phyloP scores from a whole-genome alignment of 35 echinoderm and acorn worm genomes.

The Diadema setosum region DNA sequence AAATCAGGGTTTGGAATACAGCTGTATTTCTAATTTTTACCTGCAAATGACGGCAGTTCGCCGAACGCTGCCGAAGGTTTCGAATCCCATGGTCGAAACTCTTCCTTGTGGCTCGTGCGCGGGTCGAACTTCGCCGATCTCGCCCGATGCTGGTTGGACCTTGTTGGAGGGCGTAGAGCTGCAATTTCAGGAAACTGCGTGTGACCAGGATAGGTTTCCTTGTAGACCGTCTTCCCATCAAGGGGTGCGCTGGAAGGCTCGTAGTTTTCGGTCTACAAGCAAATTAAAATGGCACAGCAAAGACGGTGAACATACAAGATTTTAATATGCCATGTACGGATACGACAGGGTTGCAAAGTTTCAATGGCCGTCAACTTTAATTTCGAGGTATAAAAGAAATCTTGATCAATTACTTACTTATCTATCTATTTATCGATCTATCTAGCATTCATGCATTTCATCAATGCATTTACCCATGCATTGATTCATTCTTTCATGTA shows the following conservation, averaged over 20 bases:
- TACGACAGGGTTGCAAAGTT: neutral
- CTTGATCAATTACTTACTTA: neutral
- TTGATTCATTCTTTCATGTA: too few relatives aligned
- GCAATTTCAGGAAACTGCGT: constrained; percentile 68
- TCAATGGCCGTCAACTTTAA: neutral
- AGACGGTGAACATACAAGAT: too few relatives aligned
- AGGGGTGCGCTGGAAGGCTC: constrained; percentile 60
- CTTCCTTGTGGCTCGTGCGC: constrained; percentile 82
- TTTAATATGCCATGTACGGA: neutral
- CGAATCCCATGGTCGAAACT: constrained; percentile 60
- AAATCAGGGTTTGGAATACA: too few relatives aligned
- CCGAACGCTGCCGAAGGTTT: constrained; percentile 65
- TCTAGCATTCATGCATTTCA: too few relatives aligned
- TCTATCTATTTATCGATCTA: too few relatives aligned
- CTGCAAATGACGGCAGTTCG: constrained; percentile 94
- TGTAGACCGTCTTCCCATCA: constrained; percentile 69
- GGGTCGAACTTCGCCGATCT: constrained; percentile 81
- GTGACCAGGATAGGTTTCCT: constrained; percentile 68
- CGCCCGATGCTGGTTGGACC: constrained; percentile 1
- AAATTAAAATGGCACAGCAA: neutral
- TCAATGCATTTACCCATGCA: too few relatives aligned
- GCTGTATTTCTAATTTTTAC: too few relatives aligned
- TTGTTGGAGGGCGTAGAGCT: constrained; percentile 29
- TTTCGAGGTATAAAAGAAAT: neutral
- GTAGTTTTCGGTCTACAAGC: constrained; percentile 42